phyloP scores from a whole-genome alignment of 2,888 invertebrate genomes.

The Amiota minor region DNA sequence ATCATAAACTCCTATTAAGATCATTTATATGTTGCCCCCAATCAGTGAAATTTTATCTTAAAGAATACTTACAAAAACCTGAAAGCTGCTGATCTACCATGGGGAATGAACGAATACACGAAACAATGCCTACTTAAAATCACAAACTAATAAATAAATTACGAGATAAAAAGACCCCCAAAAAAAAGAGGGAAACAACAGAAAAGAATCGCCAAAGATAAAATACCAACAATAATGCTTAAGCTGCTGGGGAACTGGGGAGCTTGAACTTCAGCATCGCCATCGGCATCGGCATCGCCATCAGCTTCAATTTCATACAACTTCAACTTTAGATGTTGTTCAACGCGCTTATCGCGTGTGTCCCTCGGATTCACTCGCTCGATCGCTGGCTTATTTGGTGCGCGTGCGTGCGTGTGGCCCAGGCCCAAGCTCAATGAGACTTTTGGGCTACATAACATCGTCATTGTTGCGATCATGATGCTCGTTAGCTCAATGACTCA shows the following conservation, averaged over 20 bases:
- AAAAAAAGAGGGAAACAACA: conserved; percentile 54
- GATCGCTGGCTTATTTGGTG: not conserved
- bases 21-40: no score
- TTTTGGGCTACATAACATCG: not conserved
- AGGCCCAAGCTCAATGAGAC: not conserved
- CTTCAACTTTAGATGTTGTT: not conserved
- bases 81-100: not conserved
- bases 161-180: conserved; percentile 34
- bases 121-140: conserved; percentile 60
- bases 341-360: conserved; percentile 20
- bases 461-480: not conserved
- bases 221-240: conserved; percentile 34
- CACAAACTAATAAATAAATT: conserved; percentile 62
- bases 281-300: no score
- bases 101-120: not conserved
- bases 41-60: no score
- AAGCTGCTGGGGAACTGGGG: not conserved
- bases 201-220: conserved; percentile 31
- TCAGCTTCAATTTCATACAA: no score
- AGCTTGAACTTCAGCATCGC: no score
- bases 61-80: not conserved
- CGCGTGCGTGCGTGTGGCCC: conserved; percentile 25
- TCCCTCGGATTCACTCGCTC: not conserved
- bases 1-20: no score
- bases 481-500: conserved; percentile 53